Base-by-base conservation (phyloP, 1,140 invertebrate genomes). In the Melitaea cinxia region DNA sequence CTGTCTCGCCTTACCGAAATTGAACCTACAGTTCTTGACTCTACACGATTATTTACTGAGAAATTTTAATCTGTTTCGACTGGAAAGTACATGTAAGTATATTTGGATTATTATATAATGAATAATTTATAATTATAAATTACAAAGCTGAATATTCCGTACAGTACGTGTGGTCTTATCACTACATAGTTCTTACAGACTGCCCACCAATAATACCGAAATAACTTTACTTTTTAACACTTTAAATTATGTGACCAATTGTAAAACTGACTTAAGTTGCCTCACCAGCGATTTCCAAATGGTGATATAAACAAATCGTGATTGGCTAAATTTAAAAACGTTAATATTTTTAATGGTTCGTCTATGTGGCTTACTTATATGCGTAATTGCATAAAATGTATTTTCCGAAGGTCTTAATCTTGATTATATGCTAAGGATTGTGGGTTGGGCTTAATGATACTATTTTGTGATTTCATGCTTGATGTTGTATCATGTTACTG, bases 1-100 rank as follows among this genome's bases (percentile, higher is more conserved):
- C 24, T 98, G 97, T 26, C 91, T 99, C 6, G 98, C 99, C 0
- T 91, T 99, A 63, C 98, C 99, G 0, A 99, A 99, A 89, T 91
- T 99, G 0, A 99, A 99, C 92, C 92, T 99, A 4, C 99, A 99
- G 91, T 99, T 99, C 91, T 92, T 99, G 2, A 99, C 99, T 0
- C 89, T 99, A 4, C 98, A 99, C 91, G 99, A 99, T 92, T 99
- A 99, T 91, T 91, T 99, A 19, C 88, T 99, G 55, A 93, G 98
- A 59, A 99, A 99, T 88, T 99, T 99, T 77, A 98, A 99, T 90
- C 92, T 99, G 0, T 99, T 99, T 84, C 94, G 99, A 28, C 90
- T 99, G 52, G 99, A 99, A 89, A 99, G 98, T 15, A 99, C 99
- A 59, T 99, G 96, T 47, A 47, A 47, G 42, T 23, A 47, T 6